Evolutionary conservation across 1,140 invertebrate genomes (phyloP), one percentile per base, ranked within the genome.

Genomic region (Drosophila kepulauana): DNA sequence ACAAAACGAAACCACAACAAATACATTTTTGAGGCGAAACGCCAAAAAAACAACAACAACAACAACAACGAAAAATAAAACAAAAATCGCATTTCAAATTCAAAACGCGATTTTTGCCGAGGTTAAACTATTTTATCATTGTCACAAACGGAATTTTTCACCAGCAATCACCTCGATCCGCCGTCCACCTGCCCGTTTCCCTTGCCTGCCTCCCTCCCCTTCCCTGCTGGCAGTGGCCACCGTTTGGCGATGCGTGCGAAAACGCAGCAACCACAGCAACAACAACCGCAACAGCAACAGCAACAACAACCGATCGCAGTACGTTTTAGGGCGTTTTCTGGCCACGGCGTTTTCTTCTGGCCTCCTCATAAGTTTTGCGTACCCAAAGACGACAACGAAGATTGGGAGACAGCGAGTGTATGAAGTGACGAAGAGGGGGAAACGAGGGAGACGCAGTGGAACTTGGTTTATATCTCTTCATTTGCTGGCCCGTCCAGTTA

Each of bases 61-160:
- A 33, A 33, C 5, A 33, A 33, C 33, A 33, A 38, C 67, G 45
- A 68, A 58, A 15, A 68, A 41, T 41, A 69, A 28, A 28, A 25
- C 11, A 15, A 70, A 78, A 82, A 76, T 77, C 82, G 63, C 85
- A 89, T 89, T 89, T 89, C 85, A 89, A 89, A 89, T 89, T 89
- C 85, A 89, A 89, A 89, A 89, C 85, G 85, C 85, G 85, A 89
- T 79, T 89, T 81, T 79, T 89, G 69, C 58, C 86, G 85, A 89
- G 85, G 85, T 89, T 89, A 89, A 89, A 89, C 85, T 89, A 89
- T 89, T 89, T 89, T 89, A 89, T 89, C 85, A 89, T 89, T 89
- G 85, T 89, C 85, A 89, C 85, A 88, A 88, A 90, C 79, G 85
- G 86, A 89, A 89, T 89, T 89, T 89, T 89, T 89, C 85, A 89